A percentile compares a stretch with the other conserved stretches of the same genome.
Conservation (phyloP, 2,888 invertebrate genomes). For the Macropis europaea region DNA sequence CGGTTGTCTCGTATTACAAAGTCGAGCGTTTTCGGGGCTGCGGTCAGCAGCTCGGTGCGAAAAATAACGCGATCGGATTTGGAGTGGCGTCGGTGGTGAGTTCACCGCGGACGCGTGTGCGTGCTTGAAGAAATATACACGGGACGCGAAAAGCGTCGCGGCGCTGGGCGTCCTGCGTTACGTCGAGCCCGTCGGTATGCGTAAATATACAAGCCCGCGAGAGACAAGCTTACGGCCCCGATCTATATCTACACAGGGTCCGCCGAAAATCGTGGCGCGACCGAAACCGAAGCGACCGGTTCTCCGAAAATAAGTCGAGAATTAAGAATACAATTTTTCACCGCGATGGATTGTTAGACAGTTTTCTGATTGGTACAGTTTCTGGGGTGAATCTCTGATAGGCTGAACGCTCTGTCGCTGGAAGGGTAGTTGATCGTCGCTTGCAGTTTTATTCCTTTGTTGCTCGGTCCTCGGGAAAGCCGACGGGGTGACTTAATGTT, state of each 20-base stretch:
- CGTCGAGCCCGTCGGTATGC: slow-evolving; percentile 75
- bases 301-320: too few species aligned
- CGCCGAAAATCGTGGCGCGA: too few species aligned
- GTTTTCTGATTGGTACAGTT: too few species aligned
- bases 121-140: slow-evolving; percentile 77
- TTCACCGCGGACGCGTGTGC: slow-evolving; percentile 44
- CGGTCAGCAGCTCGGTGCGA: slow-evolving; percentile 42
- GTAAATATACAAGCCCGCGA: slow-evolving; percentile 76
- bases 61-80: slow-evolving; percentile 60
- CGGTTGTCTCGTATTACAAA: slow-evolving; percentile 35
- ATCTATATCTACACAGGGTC: slow-evolving; percentile 63
- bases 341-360: too few species aligned
- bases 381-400: too few species aligned
- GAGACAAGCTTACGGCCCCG: slow-evolving; percentile 63
- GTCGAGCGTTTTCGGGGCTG: slow-evolving; percentile 25
- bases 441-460: too few species aligned
- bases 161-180: slow-evolving; percentile 76
- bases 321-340: too few species aligned
- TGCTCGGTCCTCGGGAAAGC: too few species aligned
- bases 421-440: too few species aligned
- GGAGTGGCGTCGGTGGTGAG: slow-evolving; percentile 53
- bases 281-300: too few species aligned
- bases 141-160: slow-evolving; percentile 77
- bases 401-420: too few species aligned
- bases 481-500: too few species aligned